phyloP scores from a whole-genome alignment of 2,113 vertebrate species.

The Antidorcas marsupialis region DNA sequence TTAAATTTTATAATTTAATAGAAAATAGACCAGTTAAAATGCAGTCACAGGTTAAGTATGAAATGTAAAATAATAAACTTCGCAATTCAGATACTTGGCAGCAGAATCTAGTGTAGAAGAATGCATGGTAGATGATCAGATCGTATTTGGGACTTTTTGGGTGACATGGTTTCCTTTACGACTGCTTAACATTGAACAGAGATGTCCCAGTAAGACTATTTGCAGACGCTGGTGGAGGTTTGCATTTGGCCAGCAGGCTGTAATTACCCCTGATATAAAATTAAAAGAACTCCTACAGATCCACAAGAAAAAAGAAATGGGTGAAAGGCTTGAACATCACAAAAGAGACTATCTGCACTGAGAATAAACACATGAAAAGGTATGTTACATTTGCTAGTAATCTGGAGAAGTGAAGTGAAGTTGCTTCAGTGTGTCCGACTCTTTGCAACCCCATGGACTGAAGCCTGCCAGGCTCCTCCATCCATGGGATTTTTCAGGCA shows the following conservation, averaged over 20 bases:
- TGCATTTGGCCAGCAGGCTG: background rate
- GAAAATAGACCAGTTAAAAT: background rate
- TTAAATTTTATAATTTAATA: background rate
- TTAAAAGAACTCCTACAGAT: background rate
- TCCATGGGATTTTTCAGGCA: background rate
- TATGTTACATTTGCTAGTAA: background rate
- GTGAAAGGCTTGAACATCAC: background rate
- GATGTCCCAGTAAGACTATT: background rate
- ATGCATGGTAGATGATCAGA: background rate
- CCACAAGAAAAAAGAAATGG: background rate
- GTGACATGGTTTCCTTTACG: background rate
- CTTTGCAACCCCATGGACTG: background rate
- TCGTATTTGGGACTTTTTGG: background rate
- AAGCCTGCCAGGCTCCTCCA: background rate
- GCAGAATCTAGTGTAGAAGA: background rate
- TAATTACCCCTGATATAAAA: background rate
- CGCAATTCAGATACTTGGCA: background rate
- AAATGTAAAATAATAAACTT: background rate
- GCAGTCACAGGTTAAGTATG: background rate
- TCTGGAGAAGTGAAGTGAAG: background rate
- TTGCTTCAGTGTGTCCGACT: background rate
- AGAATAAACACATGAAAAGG: background rate
- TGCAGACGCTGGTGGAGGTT: background rate
- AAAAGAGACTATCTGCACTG: background rate
- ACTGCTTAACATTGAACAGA: background rate